Conservation (phyloP, 2,797 vertebrate genomes). For the Trachurus trachurus region DNA sequence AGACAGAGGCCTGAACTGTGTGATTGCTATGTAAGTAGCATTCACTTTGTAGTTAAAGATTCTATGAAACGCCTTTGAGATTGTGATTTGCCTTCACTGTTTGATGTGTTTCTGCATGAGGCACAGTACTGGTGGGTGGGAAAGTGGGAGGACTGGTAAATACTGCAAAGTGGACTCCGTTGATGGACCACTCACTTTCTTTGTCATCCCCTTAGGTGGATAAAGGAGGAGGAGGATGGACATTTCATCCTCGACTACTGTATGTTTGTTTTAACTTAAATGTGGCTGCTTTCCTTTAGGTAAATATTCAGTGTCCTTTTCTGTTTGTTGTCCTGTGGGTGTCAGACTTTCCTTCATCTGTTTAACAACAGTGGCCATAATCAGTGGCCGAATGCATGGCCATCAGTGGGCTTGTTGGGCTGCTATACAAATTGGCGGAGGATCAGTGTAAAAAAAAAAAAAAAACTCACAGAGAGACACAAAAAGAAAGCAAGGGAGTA, state of each 20-base stretch:
- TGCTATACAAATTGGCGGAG: background rate
- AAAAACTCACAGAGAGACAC: background rate
- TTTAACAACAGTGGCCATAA: background rate
- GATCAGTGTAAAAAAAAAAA: background rate
- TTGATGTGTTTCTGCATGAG: conserved; percentile 40
- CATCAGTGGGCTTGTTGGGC: background rate
- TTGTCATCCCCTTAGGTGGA: background rate
- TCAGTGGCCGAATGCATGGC: background rate
- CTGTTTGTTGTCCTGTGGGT: background rate
- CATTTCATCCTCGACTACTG: background rate
- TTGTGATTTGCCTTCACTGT: conserved; percentile 25
- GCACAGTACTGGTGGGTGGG: background rate
- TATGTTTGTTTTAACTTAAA: background rate
- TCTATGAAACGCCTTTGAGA: conserved; percentile 39
- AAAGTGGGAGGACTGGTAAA: conserved; percentile 4
- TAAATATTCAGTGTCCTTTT: background rate
- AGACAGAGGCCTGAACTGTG: conserved; percentile 9
- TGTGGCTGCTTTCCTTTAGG: background rate
- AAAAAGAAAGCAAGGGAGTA: background rate
- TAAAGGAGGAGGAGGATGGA: background rate
- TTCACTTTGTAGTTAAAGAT: conserved; percentile 46
- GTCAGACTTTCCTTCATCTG: background rate
- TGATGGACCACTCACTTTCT: background rate
- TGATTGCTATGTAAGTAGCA: conserved; percentile 17
- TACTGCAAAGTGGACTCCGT: conserved; percentile 3